Percentiles rank a stretch among this genome's conserved stretches.
phyloP scores from a whole-genome alignment of 2,797 vertebrate species.

The Garrulus glandarius region DNA sequence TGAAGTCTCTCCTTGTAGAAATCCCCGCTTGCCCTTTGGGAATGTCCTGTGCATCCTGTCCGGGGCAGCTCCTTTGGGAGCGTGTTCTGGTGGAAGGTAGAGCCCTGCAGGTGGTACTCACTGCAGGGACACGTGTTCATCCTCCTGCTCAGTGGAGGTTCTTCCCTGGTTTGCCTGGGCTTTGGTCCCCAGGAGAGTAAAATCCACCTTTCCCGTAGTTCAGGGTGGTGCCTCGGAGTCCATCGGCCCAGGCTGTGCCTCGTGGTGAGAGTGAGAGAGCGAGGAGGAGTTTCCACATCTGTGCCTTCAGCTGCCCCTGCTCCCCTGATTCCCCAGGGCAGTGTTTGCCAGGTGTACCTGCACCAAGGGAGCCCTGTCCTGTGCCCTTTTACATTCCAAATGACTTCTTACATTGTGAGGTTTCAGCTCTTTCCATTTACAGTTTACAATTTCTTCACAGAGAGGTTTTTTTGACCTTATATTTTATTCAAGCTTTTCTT shows the following conservation, averaged over 20 bases:
- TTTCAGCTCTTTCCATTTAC: background rate
- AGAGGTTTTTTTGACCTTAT: background rate
- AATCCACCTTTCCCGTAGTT: accelerated
- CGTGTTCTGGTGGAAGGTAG: accelerated
- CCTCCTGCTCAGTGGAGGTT: background rate
- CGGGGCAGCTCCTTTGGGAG: background rate
- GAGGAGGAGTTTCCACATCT: too few species aligned
- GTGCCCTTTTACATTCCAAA: background rate
- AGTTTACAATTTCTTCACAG: background rate
- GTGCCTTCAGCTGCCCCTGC: background rate
- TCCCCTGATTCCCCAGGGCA: background rate
- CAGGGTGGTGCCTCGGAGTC: background rate
- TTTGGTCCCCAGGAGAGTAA: background rate
- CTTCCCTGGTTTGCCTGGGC: background rate
- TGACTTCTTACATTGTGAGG: background rate
- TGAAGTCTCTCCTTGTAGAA: background rate
- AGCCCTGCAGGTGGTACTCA: background rate
- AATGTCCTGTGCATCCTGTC: background rate
- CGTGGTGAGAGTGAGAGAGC: too few species aligned
- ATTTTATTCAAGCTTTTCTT: background rate
- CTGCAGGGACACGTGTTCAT: background rate
- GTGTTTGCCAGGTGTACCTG: background rate
- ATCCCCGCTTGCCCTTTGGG: background rate
- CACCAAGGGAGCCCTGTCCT: background rate
- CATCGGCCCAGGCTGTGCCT: background rate